Percentiles rank a stretch among this genome's conserved stretches.
phyloP scores from a whole-genome alignment of 2,113 vertebrate genomes.

The Leptobrachium leishanense region DNA sequence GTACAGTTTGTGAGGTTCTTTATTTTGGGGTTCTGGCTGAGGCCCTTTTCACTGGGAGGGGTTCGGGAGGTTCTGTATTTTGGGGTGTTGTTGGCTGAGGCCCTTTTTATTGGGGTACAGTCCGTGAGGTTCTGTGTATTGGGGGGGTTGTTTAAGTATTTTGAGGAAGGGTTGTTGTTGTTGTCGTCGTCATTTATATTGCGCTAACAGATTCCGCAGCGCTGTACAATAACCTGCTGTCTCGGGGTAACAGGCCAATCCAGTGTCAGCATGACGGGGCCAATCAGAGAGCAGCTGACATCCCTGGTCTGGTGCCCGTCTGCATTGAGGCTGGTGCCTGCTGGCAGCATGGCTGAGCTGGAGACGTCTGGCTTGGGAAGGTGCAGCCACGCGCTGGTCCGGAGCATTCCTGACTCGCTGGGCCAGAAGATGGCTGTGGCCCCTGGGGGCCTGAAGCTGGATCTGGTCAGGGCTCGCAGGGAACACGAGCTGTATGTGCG shows the following conservation, averaged over 20 bases:
- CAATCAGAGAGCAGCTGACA: slow-evolving; percentile 28
- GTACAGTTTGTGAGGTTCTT: too few species aligned
- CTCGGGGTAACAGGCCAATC: background rate
- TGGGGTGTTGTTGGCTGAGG: too few species aligned
- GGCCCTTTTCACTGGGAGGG: too few species aligned
- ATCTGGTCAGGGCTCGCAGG: slow-evolving; percentile 68
- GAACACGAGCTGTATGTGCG: slow-evolving; percentile 78
- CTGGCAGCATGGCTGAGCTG: slow-evolving; percentile 72
- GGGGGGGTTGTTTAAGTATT: too few species aligned
- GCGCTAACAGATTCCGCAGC: too few species aligned
- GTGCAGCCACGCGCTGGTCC: slow-evolving; percentile 89
- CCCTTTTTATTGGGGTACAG: too few species aligned
- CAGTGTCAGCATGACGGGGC: slow-evolving; percentile 17
- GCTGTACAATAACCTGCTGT: too few species aligned
- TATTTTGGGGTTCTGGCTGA: too few species aligned
- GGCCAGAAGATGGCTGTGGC: slow-evolving; percentile 75
- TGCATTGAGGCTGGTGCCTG: background rate
- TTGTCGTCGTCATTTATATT: too few species aligned
- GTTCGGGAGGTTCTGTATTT: too few species aligned
- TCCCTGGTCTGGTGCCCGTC: background rate
- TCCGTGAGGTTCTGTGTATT: too few species aligned
- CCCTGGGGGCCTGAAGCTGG: slow-evolving; percentile 66
- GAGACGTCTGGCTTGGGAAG: slow-evolving; percentile 69
- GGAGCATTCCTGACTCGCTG: slow-evolving; percentile 79
- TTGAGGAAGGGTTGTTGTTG: too few species aligned